These are phyloP conservation scores for Rhamnusium bicolor DNA, from an alignment of 2,888 invertebrate species.

Conservation along the genomic window DNA sequence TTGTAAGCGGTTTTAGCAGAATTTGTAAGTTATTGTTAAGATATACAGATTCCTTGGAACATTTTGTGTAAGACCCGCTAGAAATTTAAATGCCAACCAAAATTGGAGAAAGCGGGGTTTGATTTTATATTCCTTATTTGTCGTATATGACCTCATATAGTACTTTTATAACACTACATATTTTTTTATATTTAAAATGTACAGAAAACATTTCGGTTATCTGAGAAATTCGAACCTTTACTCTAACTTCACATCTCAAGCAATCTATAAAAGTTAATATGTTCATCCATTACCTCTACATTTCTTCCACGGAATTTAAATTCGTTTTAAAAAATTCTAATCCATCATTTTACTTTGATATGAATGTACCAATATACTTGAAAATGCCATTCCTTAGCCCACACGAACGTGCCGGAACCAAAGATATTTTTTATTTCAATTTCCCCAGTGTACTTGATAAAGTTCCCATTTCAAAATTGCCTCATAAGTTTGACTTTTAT, in stretches of 20 bases:
- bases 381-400: neutral
- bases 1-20: too few relatives aligned
- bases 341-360: conserved; percentile 16
- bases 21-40: too few relatives aligned
- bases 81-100: too few relatives aligned
- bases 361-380: neutral
- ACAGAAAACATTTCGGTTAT: neutral
- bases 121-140: too few relatives aligned
- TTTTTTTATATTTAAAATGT: neutral
- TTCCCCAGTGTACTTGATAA: conserved; percentile 25
- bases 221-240: neutral
- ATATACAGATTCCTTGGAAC: too few relatives aligned
- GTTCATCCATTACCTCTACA: neutral
- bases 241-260: neutral
- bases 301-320: neutral
- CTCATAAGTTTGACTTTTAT: conserved; percentile 28
- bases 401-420: neutral
- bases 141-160: too few relatives aligned
- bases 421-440: conserved; percentile 26
- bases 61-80: too few relatives aligned
- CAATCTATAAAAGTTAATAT: neutral
- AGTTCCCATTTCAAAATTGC: conserved; percentile 30
- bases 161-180: too few relatives aligned
- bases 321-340: conserved; percentile 3
- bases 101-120: too few relatives aligned